Base-by-base conservation (phyloP, 2,888 invertebrate genomes). In the Clusia tigrina region DNA sequence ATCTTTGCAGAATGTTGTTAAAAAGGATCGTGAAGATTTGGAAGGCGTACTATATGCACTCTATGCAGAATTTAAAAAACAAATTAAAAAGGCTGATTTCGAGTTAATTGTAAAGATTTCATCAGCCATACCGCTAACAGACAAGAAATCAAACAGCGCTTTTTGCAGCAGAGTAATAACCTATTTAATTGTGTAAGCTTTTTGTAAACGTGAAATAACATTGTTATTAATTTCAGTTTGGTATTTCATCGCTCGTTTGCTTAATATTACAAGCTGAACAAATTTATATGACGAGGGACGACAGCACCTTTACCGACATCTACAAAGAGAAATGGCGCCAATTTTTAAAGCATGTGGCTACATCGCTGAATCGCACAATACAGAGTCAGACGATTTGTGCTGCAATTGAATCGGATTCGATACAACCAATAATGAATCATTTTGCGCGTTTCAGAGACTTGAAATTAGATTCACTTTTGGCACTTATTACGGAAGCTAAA, bases 381-480 rank as follows among this genome's bases (percentile, higher is more conserved):
- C 83, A 83, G 70, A 78, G 78, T 69, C 83, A 83, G 67, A 80
- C 81, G 58, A 79, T 84, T 62, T 81, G 80, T 63, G 84, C 83
- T 37, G 81, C 81, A 60, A 82, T 83, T 59, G 84, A 83, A 69
- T 79, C 82, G 2, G 79, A 83, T 71, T 80, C 83, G 24, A 81
- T 83, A 66, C 79, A 83, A 65, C 82, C 82, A 24, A 71, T 83
- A 73, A 78, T 81, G 74, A 74, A 79, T 72, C 83, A 83, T 67
- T 81, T 84, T 69, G 79, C 81, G 48, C 79, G 84, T 63, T 83
- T 84, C 66, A 76, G 78, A 66, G 80, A 83, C 69, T 73, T 84
- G 54, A 81, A 83, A 67, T 69, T 82, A 57, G 81, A 83, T 70
- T 81, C 82, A 22, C 72, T 83, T 26, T 67, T 84, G 67, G 80